Conservation (phyloP, 2,888 invertebrate species). For the Dryomyza anilis region DNA sequence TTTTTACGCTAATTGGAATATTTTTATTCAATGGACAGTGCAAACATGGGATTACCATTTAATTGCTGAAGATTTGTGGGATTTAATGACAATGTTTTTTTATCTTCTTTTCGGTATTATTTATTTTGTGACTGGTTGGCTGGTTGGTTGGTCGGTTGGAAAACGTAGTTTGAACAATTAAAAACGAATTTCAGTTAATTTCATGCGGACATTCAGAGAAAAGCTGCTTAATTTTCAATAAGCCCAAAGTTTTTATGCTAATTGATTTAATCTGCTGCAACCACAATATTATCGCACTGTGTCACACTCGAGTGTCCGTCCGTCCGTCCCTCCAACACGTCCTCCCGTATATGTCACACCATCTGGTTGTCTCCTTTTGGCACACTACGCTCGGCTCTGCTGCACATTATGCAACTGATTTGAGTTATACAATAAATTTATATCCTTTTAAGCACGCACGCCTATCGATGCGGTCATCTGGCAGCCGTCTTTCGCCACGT, state of each 20-base stretch:
- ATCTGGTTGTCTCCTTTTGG: too few relatives aligned
- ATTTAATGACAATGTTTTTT: conserved; percentile 4
- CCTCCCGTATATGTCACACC: too few relatives aligned
- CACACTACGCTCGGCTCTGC: too few relatives aligned
- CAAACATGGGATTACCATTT: conserved; percentile 18
- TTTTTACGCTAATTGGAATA: conserved; percentile 11
- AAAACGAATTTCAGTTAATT: conserved; percentile 12
- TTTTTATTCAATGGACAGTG: conserved; percentile 8
- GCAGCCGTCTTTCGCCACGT: too few relatives aligned
- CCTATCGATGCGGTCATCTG: too few relatives aligned
- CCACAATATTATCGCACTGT: not conserved
- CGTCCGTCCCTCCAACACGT: too few relatives aligned
- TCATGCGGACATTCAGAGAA: not conserved
- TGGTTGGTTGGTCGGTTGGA: not conserved
- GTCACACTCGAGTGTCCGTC: not conserved
- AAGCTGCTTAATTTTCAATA: conserved; percentile 8
- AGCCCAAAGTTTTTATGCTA: not conserved
- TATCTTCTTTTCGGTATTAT: too few relatives aligned
- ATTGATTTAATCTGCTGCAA: not conserved
- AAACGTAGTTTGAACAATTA: conserved; percentile 4
- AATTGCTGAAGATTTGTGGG: conserved; percentile 15
- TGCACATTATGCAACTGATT: too few relatives aligned
- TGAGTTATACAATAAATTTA: too few relatives aligned
- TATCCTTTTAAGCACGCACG: too few relatives aligned
- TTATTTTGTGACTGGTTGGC: not conserved